Evolutionary conservation across 2,797 vertebrate species (phyloP), one percentile per base, ranked within the genome.

Genomic region (Nyctibius grandis): DNA sequence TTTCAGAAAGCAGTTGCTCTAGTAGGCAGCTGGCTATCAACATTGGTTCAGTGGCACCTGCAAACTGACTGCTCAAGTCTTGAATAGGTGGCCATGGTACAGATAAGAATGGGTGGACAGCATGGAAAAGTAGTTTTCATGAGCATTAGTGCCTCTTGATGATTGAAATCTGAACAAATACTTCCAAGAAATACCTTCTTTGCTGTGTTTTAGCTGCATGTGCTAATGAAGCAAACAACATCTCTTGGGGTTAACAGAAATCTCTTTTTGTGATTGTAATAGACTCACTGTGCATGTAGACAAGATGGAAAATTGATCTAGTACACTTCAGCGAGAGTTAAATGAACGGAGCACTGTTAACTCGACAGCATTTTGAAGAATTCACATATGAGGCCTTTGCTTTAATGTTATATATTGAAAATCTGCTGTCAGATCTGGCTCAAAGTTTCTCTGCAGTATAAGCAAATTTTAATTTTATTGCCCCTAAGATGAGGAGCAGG

Each of bases 231-330:
- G 45, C 67, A 64, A 79, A 47, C 85, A 45, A 3, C 9, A 57
- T 75, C 75, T 85, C 95, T 74, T 85, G 91, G 42, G 84, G 84
- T 92, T 64, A 64, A n/a, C 74, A 91, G 88, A 85, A 93, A 59
- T 65, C 87, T 64, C 75, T 82, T 33, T 45, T 73, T 88, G 83
- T 92, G 75, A 44, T 54, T 79, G 89, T 86, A 74, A 25, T 74
- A 87, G 78, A 87, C 83, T 92, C 67, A 6, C 51, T 85, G 45
- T 91, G 90, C 85, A 44, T 80, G 86, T 87, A 92, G 96, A 83
- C 86, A 89, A 85, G 93, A 91, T 80, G 82, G 91, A 90, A 89
- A 95, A 93, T 85, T 60, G 83, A 91, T 96, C 79, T 61, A 87
- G 22, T 78, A 60, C 82, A 73, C 95, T 73, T 85, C 81, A 67